phyloP scores from a whole-genome alignment of 2,888 invertebrate species.

The Chorisops tibialis region DNA sequence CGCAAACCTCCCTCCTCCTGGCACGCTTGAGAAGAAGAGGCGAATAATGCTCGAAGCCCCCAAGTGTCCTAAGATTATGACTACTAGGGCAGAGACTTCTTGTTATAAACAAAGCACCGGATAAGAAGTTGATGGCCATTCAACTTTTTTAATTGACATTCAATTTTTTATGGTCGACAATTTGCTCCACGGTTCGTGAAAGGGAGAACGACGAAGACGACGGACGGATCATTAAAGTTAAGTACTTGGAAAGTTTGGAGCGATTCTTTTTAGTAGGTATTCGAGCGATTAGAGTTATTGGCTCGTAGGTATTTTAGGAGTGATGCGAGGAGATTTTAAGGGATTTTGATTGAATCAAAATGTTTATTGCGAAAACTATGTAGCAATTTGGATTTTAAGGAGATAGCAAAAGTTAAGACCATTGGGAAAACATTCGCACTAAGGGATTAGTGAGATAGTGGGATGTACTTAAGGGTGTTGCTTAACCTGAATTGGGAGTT shows the following conservation, averaged over 20 bases:
- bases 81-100: not conserved
- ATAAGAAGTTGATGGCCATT: conserved; percentile 18
- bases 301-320: not conserved
- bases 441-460: too few relatives aligned
- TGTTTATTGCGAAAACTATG: too few relatives aligned
- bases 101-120: not conserved
- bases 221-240: conserved; percentile 23
- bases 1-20: too few relatives aligned
- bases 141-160: conserved; percentile 23
- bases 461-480: too few relatives aligned
- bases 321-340: not conserved
- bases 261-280: conserved; percentile 8
- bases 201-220: conserved; percentile 5
- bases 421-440: too few relatives aligned
- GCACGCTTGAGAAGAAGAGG: too few relatives aligned
- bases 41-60: not conserved
- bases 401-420: too few relatives aligned
- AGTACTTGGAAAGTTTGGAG: conserved; percentile 16
- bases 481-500: too few relatives aligned
- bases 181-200: conserved; percentile 11
- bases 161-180: conserved; percentile 24
- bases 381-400: too few relatives aligned
- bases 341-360: conserved; percentile 15
- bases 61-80: conserved; percentile 20
- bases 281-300: conserved; percentile 14